Evolutionary conservation across 1,140 invertebrate species (phyloP).

Genomic region (Hylyphantes graminicola): DNA sequence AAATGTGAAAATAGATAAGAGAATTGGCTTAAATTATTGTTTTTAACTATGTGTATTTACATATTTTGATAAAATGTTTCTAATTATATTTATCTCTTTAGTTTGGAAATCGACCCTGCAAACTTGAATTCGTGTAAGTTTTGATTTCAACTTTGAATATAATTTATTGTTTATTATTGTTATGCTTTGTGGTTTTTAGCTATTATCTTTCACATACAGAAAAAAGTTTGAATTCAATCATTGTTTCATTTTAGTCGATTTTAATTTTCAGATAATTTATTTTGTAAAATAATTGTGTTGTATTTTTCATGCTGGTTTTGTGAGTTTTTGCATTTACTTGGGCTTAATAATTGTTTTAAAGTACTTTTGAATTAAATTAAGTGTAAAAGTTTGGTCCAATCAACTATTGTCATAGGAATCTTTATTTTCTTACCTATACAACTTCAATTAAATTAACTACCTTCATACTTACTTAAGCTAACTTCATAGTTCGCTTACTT

Average conservation of each 20-base stretch:
- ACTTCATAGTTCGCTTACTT: no score
- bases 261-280: not conserved
- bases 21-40: no score
- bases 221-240: not conserved
- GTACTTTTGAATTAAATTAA: not conserved
- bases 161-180: not conserved
- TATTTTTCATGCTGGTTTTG: no score
- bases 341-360: not conserved
- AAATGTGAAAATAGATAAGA: not conserved
- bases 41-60: not conserved
- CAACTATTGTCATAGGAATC: not conserved
- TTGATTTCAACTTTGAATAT: not conserved
- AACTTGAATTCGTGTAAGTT: constrained; percentile 26
- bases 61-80: not conserved
- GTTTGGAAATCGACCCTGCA: constrained; percentile 25
- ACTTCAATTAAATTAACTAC: no score
- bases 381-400: not conserved
- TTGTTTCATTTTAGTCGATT: not conserved
- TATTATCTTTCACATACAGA: not conserved
- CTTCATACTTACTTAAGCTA: no score
- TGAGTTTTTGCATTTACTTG: no score
- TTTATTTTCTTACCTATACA: no score
- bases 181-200: not conserved
- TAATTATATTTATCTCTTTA: constrained; percentile 1
- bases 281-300: no score